Base-by-base conservation (phyloP, 2,113 vertebrate species). In the Elgaria multicarinata region DNA sequence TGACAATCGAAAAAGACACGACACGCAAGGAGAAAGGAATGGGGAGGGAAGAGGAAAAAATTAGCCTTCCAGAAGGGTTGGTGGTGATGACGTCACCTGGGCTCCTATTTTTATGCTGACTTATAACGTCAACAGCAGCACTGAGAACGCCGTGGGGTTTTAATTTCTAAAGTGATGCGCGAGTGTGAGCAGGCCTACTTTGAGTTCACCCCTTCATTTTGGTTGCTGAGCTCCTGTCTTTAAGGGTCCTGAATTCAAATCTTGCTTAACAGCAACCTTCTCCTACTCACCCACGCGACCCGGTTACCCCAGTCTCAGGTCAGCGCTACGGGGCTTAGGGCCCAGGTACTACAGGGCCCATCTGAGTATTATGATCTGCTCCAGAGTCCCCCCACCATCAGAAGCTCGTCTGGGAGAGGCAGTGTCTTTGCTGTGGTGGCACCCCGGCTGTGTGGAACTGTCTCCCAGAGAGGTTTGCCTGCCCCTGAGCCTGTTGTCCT, bases 221-320 rank as follows among this genome's bases (percentile, higher is more conserved):
- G 22, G 74, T 75, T 75, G 4, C 36, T 24, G 72, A 75, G 72
- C 1, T 24, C 22, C 74, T 24, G 22, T 6, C 2, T 14, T 36
- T 36, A 36, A 72, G 24, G 74, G 9, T 46, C 42, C 24, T 46
- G 22, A 26, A 20, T 80, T 28, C 20, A 39, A 24, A 28, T 39
- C 55, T n/a, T 64, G n/a, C 18, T 74, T 36, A 20, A 39, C 36
- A 66, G 26, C 64, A 66, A 10, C 10, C 50, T 10, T 4, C 8
- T 8, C 24, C 10, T 26, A 1, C 26, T 7, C 8, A 2, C 26
- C 28, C 12, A 10, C 55, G 1, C 2, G 7, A 10, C 20, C 31
- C 3, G 69, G 69, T n/a, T 72, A 36, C 3, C 69, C 3, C 28
- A 1, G 42, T 24, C 26, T 24, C 24, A 28, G 42, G 24, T 77